Evolutionary conservation across 1,140 invertebrate genomes (phyloP), one percentile per base, ranked within the genome.

Genomic region (Drosophila tsacasi): DNA sequence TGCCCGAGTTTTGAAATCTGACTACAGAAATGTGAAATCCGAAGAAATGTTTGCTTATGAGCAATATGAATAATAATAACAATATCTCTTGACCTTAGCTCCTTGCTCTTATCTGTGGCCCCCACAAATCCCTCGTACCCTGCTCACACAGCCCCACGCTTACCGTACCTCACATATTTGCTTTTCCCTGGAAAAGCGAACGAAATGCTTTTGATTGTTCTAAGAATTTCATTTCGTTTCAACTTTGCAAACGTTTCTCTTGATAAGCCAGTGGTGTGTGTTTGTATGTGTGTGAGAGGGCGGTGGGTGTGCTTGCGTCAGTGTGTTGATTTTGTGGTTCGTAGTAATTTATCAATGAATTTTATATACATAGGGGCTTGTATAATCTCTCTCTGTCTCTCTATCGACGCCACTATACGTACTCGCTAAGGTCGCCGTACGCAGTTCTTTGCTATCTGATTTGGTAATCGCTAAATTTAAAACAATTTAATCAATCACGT

Each of bases 261-360:
- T 61, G 74, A 77, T 77, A 77, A 76, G 73, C 72, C 37, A 30
- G 21, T 39, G 67, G 27, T 47, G 9, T 65, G 40, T 35, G n/a
- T 50, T 7, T 25, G 40, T 62, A 35, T 75, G 37, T 75, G 37
- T 75, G 65, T 39, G 55, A 27, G 52, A 47, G 59, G 61, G 57
- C n/a, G 60, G 52, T 55, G 47, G 52, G 30, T 30, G 63, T 57
- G 23, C 9, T 12, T 15, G 37, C 17, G 23, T 46, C 19, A 57
- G 40, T 71, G 47, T 69, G 63, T 57, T 77, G 35, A 55, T 50
- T 62, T 37, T 55, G 64, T 32, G 79, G 62, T 83, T 80, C 83
- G 62, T 89, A 83, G 83, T 87, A 87, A 83, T 87, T 79, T 87
- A 87, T 87, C 83, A 87, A 87, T 87, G 83, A 87, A 87, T 74